phyloP scores from a whole-genome alignment of 92 coral and sea anemone genomes.

The Phymanthus crucifer region DNA sequence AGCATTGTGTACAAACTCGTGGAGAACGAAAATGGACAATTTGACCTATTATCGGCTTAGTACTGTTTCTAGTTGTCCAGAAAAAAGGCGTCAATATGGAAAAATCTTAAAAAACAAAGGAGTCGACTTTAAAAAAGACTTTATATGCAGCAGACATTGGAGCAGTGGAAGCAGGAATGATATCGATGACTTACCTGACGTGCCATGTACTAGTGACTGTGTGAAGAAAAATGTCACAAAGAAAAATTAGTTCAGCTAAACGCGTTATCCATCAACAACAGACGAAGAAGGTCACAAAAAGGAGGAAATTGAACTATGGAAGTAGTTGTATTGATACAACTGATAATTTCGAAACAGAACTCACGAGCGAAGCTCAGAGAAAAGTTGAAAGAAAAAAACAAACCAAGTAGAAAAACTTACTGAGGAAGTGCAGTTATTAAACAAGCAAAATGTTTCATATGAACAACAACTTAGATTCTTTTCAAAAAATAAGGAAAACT shows the following conservation, averaged over 20 bases:
- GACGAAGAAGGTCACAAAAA: slow-evolving; percentile 23
- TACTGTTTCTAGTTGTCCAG: slow-evolving; percentile 27
- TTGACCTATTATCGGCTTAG: slow-evolving; percentile 37
- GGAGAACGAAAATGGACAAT: slow-evolving; percentile 31
- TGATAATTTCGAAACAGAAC: slow-evolving; percentile 28
- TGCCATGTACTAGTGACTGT: slow-evolving; percentile 32
- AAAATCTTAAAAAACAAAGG: slow-evolving; percentile 41
- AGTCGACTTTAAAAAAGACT: slow-evolving; percentile 50
- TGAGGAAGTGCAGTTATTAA: slow-evolving; percentile 25
- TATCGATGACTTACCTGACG: slow-evolving; percentile 45
- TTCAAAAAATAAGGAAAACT: slow-evolving; percentile 11
- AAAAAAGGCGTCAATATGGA: slow-evolving; percentile 12
- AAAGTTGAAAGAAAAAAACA: slow-evolving; percentile 20
- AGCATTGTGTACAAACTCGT: slow-evolving; percentile 46
- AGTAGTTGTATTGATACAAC: slow-evolving; percentile 13
- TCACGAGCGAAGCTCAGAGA: slow-evolving; percentile 34
- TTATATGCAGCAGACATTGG: slow-evolving; percentile 49
- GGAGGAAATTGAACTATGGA: slow-evolving; percentile 33
- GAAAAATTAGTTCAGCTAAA: slow-evolving; percentile 41
- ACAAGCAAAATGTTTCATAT: slow-evolving; percentile 25
- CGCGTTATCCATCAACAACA: slow-evolving; percentile 29
- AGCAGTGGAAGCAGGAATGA: slow-evolving; percentile 32
- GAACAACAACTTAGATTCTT: slow-evolving; percentile 1
- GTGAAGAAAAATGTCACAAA: slow-evolving; percentile 32
- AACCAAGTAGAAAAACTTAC: slow-evolving; percentile 16